These are phyloP conservation scores for Whitmania pigra DNA, from an alignment of 1,140 invertebrate species.

Conservation along the genomic window DNA sequence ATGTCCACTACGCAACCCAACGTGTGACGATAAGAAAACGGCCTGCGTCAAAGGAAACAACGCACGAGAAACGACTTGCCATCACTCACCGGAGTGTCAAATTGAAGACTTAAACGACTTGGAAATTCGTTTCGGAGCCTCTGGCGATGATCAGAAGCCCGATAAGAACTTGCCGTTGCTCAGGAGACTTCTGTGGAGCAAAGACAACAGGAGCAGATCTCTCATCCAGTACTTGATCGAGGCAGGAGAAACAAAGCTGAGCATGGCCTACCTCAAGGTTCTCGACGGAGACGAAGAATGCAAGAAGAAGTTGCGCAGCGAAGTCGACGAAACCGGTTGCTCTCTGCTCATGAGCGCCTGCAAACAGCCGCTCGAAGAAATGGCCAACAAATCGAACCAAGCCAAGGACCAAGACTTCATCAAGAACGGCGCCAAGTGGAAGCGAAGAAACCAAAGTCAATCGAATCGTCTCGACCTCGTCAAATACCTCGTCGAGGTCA, in stretches of 20 bases:
- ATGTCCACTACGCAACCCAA: no score
- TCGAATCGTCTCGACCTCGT: neutral
- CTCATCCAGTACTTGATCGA: conserved; percentile 18
- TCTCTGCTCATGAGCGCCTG: conserved; percentile 22
- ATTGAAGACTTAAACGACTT: neutral
- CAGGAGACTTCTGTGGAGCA: conserved; percentile 3
- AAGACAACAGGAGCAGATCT: conserved; percentile 15
- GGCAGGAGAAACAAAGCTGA: conserved; percentile 13
- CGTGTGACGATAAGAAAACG: no score
- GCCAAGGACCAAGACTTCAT: neutral
- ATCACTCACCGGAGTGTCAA: neutral
- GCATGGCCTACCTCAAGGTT: neutral
- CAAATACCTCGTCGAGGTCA: conserved; percentile 10
- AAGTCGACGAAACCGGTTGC: conserved; percentile 17
- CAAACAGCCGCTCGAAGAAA: conserved; percentile 5
- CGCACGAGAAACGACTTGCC: conserved; percentile 12
- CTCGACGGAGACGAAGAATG: neutral
- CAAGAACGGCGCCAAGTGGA: neutral
- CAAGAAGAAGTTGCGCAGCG: neutral
- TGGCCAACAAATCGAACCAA: neutral
- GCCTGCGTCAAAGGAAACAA: no score
- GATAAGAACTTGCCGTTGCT: neutral
- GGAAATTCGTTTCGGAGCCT: neutral
- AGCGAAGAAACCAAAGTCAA: neutral
- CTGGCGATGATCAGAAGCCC: neutral